Evolutionary conservation across 2,113 vertebrate genomes (phyloP).

Genomic region (Psettodes erumei): DNA sequence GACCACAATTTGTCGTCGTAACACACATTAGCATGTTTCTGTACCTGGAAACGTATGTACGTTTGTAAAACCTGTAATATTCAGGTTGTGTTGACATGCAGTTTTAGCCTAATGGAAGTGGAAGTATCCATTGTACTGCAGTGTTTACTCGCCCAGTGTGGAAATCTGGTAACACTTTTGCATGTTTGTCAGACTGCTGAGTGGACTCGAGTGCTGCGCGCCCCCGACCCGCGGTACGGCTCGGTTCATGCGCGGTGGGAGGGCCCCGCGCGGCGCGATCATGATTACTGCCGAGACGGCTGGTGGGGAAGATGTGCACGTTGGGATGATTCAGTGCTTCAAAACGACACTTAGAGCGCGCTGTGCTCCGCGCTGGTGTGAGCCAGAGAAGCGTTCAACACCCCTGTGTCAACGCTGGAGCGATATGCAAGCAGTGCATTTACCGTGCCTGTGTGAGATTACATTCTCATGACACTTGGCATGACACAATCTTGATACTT

Average conservation of each 20-base stretch:
- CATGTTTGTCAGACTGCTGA: neutral
- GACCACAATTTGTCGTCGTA: no score
- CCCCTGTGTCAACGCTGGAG: slow-evolving; percentile 8
- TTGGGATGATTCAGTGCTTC: slow-evolving; percentile 8
- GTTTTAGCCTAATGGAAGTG: neutral
- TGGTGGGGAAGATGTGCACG: neutral
- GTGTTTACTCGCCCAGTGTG: neutral
- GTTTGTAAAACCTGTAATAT: neutral
- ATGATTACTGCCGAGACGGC: neutral
- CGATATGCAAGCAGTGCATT: neutral
- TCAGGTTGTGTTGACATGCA: neutral
- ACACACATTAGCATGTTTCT: no score
- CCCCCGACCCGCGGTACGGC: neutral
- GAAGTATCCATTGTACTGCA: neutral
- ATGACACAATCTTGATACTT: neutral
- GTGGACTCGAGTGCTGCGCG: neutral
- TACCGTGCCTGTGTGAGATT: neutral
- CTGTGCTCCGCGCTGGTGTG: slow-evolving; percentile 7
- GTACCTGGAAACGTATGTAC: no score
- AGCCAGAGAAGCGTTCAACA: neutral
- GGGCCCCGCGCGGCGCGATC: neutral
- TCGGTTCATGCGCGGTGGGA: slow-evolving; percentile 12
- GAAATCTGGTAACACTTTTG: neutral
- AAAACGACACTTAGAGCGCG: slow-evolving; percentile 2
- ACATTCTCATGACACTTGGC: neutral